Conservation (phyloP, 2,113 vertebrate genomes). For the Macquaria ambigua region DNA sequence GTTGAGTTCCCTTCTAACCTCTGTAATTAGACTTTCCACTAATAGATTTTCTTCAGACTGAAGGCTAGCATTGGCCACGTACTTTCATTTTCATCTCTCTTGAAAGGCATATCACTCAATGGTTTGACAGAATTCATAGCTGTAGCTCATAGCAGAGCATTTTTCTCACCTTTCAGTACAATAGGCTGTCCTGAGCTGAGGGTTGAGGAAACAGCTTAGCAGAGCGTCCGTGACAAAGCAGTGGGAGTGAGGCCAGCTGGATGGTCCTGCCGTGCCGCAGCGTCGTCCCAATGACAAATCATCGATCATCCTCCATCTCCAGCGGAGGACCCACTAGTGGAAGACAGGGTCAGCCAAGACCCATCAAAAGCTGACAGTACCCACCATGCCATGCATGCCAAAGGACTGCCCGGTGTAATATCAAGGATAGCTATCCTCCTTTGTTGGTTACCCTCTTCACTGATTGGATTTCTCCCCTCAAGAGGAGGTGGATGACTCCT, state of each 20-base stretch:
- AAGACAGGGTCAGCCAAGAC: constrained; percentile 41
- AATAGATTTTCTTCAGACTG: not conserved
- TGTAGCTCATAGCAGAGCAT: not conserved
- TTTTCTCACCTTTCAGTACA: constrained; percentile 8
- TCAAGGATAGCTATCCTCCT: not conserved
- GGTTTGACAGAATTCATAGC: not conserved
- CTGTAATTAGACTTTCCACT: not conserved
- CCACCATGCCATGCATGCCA: not conserved
- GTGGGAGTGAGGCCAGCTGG: constrained; percentile 44
- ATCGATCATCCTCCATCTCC: constrained; percentile 39
- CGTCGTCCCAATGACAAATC: constrained; percentile 26
- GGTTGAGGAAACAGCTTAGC: not conserved
- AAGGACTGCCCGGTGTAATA: not conserved
- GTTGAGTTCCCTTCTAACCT: not conserved
- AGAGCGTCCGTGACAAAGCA: constrained; percentile 16
- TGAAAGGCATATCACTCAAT: not conserved
- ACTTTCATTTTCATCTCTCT: too few species aligned
- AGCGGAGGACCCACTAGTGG: constrained; percentile 10
- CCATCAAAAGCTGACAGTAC: constrained; percentile 20
- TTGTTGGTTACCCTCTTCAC: not conserved
- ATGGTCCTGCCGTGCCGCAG: constrained; percentile 13
- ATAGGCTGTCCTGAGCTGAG: not conserved
- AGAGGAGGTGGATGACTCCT: not conserved
- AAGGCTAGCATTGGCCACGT: too few species aligned
- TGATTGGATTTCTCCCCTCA: too few species aligned